Evolutionary conservation across 1,140 invertebrate genomes (phyloP).

Genomic region (Tyrophagus putrescentiae): DNA sequence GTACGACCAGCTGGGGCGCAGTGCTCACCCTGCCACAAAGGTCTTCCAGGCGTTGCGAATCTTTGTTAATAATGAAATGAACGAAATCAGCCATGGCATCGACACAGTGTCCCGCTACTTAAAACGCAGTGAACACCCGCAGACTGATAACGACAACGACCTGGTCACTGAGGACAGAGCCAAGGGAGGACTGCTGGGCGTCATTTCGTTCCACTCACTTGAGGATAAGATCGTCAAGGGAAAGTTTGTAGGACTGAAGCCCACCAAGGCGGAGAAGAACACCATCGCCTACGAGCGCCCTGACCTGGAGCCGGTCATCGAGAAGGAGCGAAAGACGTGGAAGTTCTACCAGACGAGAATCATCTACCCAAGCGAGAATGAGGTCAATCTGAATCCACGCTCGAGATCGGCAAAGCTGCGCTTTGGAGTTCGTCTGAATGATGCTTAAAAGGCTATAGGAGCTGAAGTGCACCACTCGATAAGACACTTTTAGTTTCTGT

Average conservation of each 20-base stretch:
- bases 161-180: neutral
- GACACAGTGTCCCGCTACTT: slow-evolving; percentile 58
- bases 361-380: slow-evolving; percentile 50
- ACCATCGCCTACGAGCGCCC: slow-evolving; percentile 28
- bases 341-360: slow-evolving; percentile 63
- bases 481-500: too few species aligned
- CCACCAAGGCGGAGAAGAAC: slow-evolving; percentile 36
- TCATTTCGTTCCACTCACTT: slow-evolving; percentile 76
- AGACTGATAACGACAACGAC: neutral
- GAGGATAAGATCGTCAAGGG: slow-evolving; percentile 91
- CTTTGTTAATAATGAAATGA: slow-evolving; percentile 92
- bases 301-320: slow-evolving; percentile 20
- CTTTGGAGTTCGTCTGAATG: slow-evolving; percentile 48
- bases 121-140: neutral
- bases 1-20: slow-evolving; percentile 56
- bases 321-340: slow-evolving; percentile 52
- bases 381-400: slow-evolving; percentile 61
- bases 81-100: slow-evolving; percentile 82
- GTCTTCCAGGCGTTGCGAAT: slow-evolving; percentile 86
- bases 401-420: slow-evolving; percentile 73
- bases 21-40: slow-evolving; percentile 65
- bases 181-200: slow-evolving; percentile 52
- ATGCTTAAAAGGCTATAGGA: too few species aligned
- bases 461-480: too few species aligned
- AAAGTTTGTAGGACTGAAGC: slow-evolving; percentile 60